phyloP scores from a whole-genome alignment of 1,140 invertebrate species.

The Cherax destructor region DNA sequence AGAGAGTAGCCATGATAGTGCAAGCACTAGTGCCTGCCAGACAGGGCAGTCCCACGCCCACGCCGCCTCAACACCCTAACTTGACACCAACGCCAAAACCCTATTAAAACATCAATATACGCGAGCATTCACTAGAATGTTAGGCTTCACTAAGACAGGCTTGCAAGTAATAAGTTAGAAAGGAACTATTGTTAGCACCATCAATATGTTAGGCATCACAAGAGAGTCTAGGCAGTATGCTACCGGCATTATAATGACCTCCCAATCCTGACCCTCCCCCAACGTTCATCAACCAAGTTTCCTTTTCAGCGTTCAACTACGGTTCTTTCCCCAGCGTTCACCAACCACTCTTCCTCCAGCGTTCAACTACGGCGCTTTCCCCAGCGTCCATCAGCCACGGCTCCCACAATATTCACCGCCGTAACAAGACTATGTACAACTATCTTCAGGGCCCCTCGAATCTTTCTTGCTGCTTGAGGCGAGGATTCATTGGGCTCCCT shows the following conservation, averaged over 20 bases:
- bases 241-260: background rate
- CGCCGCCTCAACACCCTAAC: background rate
- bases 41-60: background rate
- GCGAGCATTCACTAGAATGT: background rate
- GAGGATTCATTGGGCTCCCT: too few relatives aligned
- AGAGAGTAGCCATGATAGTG: background rate
- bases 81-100: background rate
- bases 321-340: background rate
- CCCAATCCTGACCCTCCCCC: background rate
- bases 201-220: background rate
- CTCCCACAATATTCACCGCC: too few relatives aligned
- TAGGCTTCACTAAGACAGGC: background rate
- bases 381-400: too few relatives aligned
- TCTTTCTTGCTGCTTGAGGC: background rate
- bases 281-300: background rate
- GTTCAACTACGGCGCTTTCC: background rate
- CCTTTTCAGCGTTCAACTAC: too few relatives aligned
- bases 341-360: conserved; percentile 23
- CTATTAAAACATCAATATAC: background rate
- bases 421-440: too few relatives aligned
- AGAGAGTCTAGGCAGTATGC: background rate
- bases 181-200: background rate
- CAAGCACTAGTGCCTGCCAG: background rate
- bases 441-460: too few relatives aligned
- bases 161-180: background rate